Conservation (phyloP, 2,113 vertebrate species). For the Perca schrenkii region DNA sequence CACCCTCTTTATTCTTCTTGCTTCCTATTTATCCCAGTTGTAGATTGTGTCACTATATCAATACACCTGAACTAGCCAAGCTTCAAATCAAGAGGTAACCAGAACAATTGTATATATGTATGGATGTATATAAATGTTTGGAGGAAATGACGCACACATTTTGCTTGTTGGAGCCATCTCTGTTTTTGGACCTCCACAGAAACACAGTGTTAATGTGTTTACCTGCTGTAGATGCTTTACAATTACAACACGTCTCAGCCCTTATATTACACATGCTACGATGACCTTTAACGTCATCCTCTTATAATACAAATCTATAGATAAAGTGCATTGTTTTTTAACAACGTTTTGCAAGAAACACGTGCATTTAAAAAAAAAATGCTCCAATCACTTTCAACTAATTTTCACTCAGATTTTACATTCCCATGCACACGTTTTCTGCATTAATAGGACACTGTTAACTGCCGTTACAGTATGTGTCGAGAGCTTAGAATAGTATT, state of each 20-base stretch:
- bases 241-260: not conserved
- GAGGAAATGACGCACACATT: not conserved
- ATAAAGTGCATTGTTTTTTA: not conserved
- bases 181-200: not conserved
- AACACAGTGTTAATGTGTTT: not conserved
- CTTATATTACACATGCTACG: not conserved
- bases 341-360: not conserved
- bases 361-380: not conserved
- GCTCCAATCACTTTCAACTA: not conserved
- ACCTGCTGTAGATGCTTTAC: not conserved
- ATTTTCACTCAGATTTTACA: not conserved
- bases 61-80: not conserved
- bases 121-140: not conserved
- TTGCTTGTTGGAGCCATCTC: not conserved
- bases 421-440: not conserved
- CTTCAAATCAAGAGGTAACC: not conserved
- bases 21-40: not conserved
- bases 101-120: not conserved
- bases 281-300: not conserved
- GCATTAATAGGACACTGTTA: not conserved
- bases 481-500: not conserved
- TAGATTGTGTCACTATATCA: not conserved
- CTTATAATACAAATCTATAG: not conserved
- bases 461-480: slow-evolving; percentile 3
- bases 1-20: not conserved